phyloP scores from a whole-genome alignment of 2,113 vertebrate species.

The Halichoeres trimaculatus region DNA sequence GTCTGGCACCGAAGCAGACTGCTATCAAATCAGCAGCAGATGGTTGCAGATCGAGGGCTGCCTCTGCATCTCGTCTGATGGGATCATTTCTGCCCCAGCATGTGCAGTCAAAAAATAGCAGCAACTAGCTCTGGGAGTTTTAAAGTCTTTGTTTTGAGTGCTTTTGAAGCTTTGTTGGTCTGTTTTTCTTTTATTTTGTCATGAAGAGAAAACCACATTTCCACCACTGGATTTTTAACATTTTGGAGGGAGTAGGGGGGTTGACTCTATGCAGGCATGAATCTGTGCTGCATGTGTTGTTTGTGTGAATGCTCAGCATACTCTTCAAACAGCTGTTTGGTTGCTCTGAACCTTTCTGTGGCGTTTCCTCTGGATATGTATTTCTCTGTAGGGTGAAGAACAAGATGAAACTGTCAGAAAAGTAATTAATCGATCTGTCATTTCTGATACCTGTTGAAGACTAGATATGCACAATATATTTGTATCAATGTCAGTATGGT shows the following conservation, averaged over 20 bases:
- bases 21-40: conserved; percentile 56
- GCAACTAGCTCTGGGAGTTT: background rate
- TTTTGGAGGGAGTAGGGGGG: conserved; percentile 15
- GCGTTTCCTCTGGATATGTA: background rate
- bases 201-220: background rate
- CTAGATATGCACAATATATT: too few species aligned
- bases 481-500: too few species aligned
- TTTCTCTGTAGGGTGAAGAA: too few species aligned
- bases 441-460: too few species aligned
- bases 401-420: too few species aligned
- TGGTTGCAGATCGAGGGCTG: conserved; percentile 43
- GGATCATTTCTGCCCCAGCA: background rate
- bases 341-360: conserved; percentile 14
- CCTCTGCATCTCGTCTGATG: conserved; percentile 26
- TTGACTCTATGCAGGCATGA: background rate
- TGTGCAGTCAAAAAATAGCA: background rate
- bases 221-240: background rate
- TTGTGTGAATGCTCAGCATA: background rate
- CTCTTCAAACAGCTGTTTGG: conserved; percentile 19
- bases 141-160: conserved; percentile 18
- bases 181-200: conserved; percentile 17
- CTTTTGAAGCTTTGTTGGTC: conserved; percentile 16
- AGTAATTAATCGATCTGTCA: too few species aligned
- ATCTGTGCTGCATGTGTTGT: background rate
- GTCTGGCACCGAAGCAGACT: conserved; percentile 45